Percentiles rank a stretch among this genome's conserved stretches.
These are phyloP conservation scores for Nipponacmea schrenckii DNA, from an alignment of 2,888 invertebrate genomes.

Conservation along the genomic window DNA sequence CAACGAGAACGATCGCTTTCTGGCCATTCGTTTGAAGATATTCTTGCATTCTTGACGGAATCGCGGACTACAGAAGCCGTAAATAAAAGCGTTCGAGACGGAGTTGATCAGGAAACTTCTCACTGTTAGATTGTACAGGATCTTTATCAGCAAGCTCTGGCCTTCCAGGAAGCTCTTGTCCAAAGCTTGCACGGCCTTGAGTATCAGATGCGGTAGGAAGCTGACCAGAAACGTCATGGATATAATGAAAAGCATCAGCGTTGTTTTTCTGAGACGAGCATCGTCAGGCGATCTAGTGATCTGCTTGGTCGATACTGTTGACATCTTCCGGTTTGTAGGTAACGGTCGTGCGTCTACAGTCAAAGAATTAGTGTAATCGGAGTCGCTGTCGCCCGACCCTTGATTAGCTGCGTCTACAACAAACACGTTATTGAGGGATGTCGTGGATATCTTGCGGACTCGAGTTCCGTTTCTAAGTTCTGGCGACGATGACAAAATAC, in stretches of 20 bases:
- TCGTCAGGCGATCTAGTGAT: constrained; percentile 21
- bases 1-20: constrained; percentile 4
- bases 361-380: constrained; percentile 22
- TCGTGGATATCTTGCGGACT: background rate
- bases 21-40: constrained; percentile 21
- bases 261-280: constrained; percentile 36
- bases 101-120: constrained; percentile 53
- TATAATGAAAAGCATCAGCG: constrained; percentile 44
- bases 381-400: constrained; percentile 26
- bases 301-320: constrained; percentile 14
- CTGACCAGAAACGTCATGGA: constrained; percentile 44
- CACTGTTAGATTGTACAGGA: constrained; percentile 48
- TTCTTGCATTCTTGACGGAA: constrained; percentile 44
- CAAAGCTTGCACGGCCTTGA: constrained; percentile 39
- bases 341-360: constrained; percentile 18
- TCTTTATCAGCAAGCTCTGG: constrained; percentile 30
- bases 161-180: constrained; percentile 35
- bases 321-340: constrained; percentile 15
- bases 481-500: background rate
- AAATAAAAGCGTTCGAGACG: constrained; percentile 49
- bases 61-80: constrained; percentile 48
- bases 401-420: constrained; percentile 21
- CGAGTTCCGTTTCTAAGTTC: background rate
- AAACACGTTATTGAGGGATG: background rate
- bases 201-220: constrained; percentile 42